Evolutionary conservation across 2,113 vertebrate genomes (phyloP).

Genomic region (Rhodinocichla rosea): DNA sequence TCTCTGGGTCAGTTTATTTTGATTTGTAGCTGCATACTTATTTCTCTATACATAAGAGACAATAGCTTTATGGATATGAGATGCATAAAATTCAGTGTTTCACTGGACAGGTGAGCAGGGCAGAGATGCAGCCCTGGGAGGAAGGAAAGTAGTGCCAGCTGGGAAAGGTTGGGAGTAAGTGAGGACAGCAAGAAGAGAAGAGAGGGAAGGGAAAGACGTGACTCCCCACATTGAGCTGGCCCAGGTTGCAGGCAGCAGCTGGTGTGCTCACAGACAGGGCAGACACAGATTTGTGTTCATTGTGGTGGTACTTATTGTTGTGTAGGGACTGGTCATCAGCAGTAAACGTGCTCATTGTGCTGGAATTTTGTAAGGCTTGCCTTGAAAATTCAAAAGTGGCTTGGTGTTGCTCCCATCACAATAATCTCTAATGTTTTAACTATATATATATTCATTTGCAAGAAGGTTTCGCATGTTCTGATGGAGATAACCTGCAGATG

Average conservation of each 20-base stretch:
- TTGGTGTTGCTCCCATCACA: not conserved
- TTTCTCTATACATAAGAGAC: not conserved
- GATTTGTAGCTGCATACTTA: not conserved
- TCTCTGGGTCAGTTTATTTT: not conserved
- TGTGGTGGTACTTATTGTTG: no score
- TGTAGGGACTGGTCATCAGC: not conserved
- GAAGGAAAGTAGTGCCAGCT: not conserved
- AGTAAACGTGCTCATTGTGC: rapidly evolving
- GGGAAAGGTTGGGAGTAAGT: not conserved
- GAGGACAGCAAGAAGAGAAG: not conserved
- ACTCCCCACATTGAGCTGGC: not conserved
- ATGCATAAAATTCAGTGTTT: not conserved
- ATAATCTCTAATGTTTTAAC: not conserved
- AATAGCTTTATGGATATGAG: not conserved
- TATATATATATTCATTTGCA: not conserved
- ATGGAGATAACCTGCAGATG: rapidly evolving
- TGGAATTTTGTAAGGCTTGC: not conserved
- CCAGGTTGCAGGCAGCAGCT: rapidly evolving
- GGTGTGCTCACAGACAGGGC: rapidly evolving
- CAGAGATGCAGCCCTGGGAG: rapidly evolving
- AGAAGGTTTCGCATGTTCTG: rapidly evolving
- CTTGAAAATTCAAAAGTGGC: not conserved
- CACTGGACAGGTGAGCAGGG: rapidly evolving
- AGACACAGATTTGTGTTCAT: rapidly evolving
- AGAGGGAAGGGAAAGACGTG: rapidly evolving